Conservation (phyloP, 2,888 invertebrate species). For the Nymphalis c-album region DNA sequence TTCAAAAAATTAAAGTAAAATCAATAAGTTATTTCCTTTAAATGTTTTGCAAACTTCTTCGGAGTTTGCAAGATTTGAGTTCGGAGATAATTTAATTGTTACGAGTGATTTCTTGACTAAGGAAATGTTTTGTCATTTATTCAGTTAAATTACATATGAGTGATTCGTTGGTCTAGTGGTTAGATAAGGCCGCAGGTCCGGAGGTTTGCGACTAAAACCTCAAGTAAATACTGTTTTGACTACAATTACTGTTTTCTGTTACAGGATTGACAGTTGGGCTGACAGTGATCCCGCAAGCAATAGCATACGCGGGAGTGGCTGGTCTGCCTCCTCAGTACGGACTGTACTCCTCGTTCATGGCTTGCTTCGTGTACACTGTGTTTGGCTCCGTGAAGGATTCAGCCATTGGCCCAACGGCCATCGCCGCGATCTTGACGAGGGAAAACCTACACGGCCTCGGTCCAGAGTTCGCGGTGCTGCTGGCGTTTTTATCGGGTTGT, state of each 20-base stretch:
- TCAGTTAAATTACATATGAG: no score
- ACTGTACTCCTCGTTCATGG: constrained; percentile 96
- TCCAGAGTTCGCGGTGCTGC: constrained; percentile 86
- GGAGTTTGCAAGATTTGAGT: no score
- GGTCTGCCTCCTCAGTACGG: constrained; percentile 90
- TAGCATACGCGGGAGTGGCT: constrained; percentile 91
- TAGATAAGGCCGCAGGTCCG: no score
- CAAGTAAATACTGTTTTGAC: no score
- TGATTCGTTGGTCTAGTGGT: no score
- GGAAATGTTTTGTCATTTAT: no score
- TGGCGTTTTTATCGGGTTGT: constrained; percentile 89
- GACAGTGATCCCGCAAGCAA: constrained; percentile 91
- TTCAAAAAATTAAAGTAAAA: no score
- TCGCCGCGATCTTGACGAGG: constrained; percentile 89
- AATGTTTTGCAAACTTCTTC: no score
- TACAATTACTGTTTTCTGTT: not conserved
- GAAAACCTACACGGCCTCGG: constrained; percentile 87
- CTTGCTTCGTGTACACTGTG: constrained; percentile 94
- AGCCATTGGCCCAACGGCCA: constrained; percentile 92
- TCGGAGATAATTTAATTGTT: no score
- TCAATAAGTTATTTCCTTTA: no score
- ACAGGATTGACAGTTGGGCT: constrained; percentile 85
- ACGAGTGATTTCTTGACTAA: no score
- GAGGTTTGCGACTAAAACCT: no score
- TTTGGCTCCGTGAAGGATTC: constrained; percentile 89